Conservation (phyloP, 1,140 invertebrate genomes). For the Euglossa dilemma region DNA sequence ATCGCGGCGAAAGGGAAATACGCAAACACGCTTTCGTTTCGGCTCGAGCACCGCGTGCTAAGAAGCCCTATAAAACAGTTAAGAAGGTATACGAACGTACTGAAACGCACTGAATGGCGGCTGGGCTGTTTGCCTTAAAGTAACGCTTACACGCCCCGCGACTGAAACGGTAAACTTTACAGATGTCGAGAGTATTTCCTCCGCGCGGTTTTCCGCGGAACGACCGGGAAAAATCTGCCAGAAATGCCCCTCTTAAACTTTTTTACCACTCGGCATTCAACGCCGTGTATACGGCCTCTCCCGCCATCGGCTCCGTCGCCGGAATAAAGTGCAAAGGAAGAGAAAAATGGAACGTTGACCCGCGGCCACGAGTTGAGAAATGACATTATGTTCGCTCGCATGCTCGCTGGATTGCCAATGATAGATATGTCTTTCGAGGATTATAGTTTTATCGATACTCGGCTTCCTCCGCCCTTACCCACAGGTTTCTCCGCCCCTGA, state of each 20-base stretch:
- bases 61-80: constrained; percentile 45
- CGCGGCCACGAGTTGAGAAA: neutral
- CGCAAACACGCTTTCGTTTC: constrained; percentile 17
- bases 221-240: constrained; percentile 11
- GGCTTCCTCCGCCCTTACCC: no score
- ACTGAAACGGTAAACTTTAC: constrained; percentile 34
- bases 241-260: constrained; percentile 12
- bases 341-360: neutral
- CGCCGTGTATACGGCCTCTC: neutral
- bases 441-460: no score
- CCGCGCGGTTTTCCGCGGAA: neutral
- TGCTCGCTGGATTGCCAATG: no score
- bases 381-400: neutral
- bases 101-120: constrained; percentile 14
- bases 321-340: neutral
- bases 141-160: constrained; percentile 30
- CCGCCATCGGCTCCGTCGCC: neutral
- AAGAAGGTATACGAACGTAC: constrained; percentile 36
- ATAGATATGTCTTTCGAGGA: no score
- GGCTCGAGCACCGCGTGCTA: constrained; percentile 13
- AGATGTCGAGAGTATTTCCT: constrained; percentile 1
- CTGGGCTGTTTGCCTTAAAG: constrained; percentile 36
- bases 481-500: no score
- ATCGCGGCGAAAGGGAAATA: constrained; percentile 9
- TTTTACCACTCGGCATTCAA: constrained; percentile 2